A percentile compares a stretch with the other conserved stretches of the same genome.
Conservation (phyloP, 2,113 vertebrate species). For the Callionymus lyra region DNA sequence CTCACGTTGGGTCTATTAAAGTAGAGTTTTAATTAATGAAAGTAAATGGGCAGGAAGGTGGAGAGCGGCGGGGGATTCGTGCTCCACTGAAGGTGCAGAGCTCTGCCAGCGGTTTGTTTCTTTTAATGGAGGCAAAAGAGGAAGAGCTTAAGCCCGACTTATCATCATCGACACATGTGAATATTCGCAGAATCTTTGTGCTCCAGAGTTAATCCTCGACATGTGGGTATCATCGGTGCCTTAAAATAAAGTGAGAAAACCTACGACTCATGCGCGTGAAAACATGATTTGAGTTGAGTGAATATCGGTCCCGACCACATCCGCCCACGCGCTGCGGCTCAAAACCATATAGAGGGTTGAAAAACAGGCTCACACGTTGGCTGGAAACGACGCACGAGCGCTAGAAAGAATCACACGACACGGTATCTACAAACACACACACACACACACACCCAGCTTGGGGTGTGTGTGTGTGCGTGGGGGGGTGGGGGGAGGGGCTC, state of each 20-base stretch:
- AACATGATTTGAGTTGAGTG: slow-evolving; percentile 32
- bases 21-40: slow-evolving; percentile 10
- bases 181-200: slow-evolving; percentile 16
- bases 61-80: neutral
- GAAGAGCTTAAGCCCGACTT: slow-evolving; percentile 4
- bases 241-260: slow-evolving; percentile 34
- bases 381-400: slow-evolving; percentile 4
- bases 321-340: slow-evolving; percentile 39
- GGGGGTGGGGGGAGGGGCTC: slow-evolving; percentile 37
- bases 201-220: slow-evolving; percentile 30
- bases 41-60: neutral
- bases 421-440: neutral
- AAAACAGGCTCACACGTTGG: slow-evolving; percentile 13
- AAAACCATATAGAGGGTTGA: slow-evolving; percentile 21
- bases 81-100: too few species aligned
- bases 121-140: too few species aligned
- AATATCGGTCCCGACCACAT: slow-evolving; percentile 44
- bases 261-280: slow-evolving; percentile 32
- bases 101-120: too few species aligned
- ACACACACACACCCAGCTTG: too few species aligned
- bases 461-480: too few species aligned
- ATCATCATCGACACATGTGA: slow-evolving; percentile 20
- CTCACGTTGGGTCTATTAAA: neutral
- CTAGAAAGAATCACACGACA: slow-evolving; percentile 9
- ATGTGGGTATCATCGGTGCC: slow-evolving; percentile 29